phyloP scores from a whole-genome alignment of 2,888 invertebrate species.

The Torymus auratus region DNA sequence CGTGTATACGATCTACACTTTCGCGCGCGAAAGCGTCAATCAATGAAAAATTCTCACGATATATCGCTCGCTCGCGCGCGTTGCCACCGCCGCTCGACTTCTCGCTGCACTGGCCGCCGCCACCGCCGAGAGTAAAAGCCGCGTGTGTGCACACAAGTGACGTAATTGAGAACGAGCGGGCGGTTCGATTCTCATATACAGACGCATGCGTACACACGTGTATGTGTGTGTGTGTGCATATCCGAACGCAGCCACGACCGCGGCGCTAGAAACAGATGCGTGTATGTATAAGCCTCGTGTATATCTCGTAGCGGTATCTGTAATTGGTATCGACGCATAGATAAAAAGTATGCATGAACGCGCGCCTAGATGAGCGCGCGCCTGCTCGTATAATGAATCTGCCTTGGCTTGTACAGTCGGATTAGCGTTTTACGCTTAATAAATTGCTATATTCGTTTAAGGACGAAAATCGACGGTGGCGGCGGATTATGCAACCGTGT shows the following conservation, averaged over 20 bases:
- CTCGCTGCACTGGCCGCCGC: neutral
- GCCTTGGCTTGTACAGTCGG: neutral
- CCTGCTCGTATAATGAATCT: conserved; percentile 9
- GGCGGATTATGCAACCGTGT: no score
- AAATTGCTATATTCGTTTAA: conserved; percentile 21
- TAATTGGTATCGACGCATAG: conserved; percentile 43
- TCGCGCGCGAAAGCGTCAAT: conserved; percentile 21
- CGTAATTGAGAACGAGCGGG: conserved; percentile 49
- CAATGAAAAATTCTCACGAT: conserved; percentile 46
- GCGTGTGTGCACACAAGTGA: conserved; percentile 1
- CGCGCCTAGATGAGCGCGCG: neutral
- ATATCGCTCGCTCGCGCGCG: neutral
- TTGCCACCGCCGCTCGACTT: conserved; percentile 2
- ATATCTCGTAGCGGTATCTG: conserved; percentile 34
- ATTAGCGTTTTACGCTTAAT: conserved; percentile 23
- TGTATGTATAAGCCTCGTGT: neutral
- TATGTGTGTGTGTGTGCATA: neutral
- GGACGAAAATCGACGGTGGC: conserved; percentile 20
- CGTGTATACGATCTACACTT: no score
- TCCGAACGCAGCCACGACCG: neutral
- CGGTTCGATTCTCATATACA: conserved; percentile 40
- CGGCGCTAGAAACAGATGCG: conserved; percentile 20
- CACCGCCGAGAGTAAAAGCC: conserved; percentile 23
- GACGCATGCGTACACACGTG: neutral
- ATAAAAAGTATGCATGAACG: conserved; percentile 23